Base-by-base conservation (phyloP, 2,888 invertebrate genomes). In the Leucophenga montana region DNA sequence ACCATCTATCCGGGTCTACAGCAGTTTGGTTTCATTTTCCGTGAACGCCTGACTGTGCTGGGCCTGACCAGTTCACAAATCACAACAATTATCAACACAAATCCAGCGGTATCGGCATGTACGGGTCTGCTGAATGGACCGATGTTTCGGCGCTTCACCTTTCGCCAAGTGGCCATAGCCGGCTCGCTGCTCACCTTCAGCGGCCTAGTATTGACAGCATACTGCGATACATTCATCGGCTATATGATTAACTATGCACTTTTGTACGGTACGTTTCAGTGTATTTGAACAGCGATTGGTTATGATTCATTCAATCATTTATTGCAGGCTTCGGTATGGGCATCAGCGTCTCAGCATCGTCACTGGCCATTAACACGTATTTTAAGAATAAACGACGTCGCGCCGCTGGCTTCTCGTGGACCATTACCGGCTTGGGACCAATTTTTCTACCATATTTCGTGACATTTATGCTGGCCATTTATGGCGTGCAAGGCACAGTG, bases 331-430 rank as follows among this genome's bases (percentile, higher is more conserved):
- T 87, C 46, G 93, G 93, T 20, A 91, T 92, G 81, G 93, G 93
- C 57, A 91, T 94, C 66, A 91, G 91, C 70, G 91, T 92, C 79
- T 92, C 94, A 1, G 91, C 94, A 3, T 93, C 93, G 77, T 92
- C 93, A 16, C 85, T 94, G 71, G 94, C 94, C 27, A 86, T 94
- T 73, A 94, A 94, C 80, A 93, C 94, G 0, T 94, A 94, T 84
- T 94, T 94, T 89, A 92, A 92, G 83, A 90, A 92, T 68, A 91
- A 92, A 84, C 90, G 94, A 81, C 89, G 94, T 83, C 88, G 93
- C 61, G 94, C 94, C 1, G 92, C 93, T 0, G 93, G 94, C 18
- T 89, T 94, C 68, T 92, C 93, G 68, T 93, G 94, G 93, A 93
- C 93, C 0, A 91, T 92, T 1, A 94, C 94, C 1, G 94, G 93